phyloP scores from a whole-genome alignment of 2,888 invertebrate species.

The Acanthosepion lycidas region DNA sequence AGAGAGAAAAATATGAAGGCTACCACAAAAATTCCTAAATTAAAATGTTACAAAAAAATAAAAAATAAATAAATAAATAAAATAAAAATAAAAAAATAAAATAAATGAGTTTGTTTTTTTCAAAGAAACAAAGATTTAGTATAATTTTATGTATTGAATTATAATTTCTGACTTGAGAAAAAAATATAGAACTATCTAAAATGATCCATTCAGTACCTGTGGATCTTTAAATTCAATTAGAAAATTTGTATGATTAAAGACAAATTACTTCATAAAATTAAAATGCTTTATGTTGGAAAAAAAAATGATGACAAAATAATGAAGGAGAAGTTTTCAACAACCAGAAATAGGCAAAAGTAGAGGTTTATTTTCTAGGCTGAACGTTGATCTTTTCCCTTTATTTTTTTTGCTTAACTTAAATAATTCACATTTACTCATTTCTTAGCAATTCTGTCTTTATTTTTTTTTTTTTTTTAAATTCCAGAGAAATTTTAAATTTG shows the following conservation, averaged over 20 bases:
- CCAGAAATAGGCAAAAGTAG: slow-evolving; percentile 18
- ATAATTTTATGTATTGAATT: background rate
- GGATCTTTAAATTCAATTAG: background rate
- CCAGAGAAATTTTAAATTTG: background rate
- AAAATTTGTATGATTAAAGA: too few relatives aligned
- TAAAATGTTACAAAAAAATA: background rate
- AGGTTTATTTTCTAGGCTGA: slow-evolving; percentile 17
- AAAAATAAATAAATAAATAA: background rate
- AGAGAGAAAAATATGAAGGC: background rate
- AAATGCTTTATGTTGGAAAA: background rate
- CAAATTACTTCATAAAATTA: too few relatives aligned
- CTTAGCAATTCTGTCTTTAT: background rate
- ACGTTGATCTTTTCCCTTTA: background rate
- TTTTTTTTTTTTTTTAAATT: background rate
- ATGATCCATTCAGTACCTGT: background rate
- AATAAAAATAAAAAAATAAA: background rate
- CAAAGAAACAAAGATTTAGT: background rate
- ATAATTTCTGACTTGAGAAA: background rate
- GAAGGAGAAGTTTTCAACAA: background rate
- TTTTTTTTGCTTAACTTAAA: background rate
- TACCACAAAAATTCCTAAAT: background rate
- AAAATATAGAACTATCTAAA: background rate
- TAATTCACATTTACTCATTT: background rate
- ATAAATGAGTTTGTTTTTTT: background rate
- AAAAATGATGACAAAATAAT: background rate